Percentiles rank a stretch among this genome's conserved stretches.
phyloP scores from a whole-genome alignment of 2,888 invertebrate species.

The Stenodema calcarata region DNA sequence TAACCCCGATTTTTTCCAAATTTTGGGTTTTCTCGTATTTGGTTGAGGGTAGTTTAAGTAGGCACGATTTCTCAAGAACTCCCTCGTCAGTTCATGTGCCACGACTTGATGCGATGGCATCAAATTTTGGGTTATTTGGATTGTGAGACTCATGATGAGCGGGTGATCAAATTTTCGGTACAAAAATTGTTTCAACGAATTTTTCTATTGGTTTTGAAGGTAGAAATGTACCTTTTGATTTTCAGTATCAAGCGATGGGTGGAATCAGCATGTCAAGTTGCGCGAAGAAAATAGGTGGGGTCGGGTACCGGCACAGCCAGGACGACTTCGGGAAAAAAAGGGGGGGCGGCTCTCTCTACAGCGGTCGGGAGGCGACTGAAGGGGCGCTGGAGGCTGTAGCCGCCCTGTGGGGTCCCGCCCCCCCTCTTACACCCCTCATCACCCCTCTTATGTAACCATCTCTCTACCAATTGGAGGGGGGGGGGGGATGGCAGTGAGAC shows the following conservation, averaged over 20 bases:
- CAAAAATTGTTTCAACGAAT: too few species aligned
- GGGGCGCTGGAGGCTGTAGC: conserved; percentile 11
- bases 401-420: neutral
- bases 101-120: too few species aligned
- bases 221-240: neutral
- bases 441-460: too few species aligned
- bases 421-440: neutral
- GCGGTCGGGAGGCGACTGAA: conserved; percentile 33
- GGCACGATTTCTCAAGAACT: too few species aligned
- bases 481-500: neutral
- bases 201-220: too few species aligned
- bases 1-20: too few species aligned
- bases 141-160: too few species aligned
- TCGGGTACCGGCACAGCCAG: neutral
- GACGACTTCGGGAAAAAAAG: too few species aligned
- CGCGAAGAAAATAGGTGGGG: conserved; percentile 22
- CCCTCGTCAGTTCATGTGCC: too few species aligned
- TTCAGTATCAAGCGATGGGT: neutral
- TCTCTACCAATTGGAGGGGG: neutral
- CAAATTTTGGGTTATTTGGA: neutral
- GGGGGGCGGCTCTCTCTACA: neutral
- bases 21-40: too few species aligned
- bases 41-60: too few species aligned
- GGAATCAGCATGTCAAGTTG: conserved; percentile 20
- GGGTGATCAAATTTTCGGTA: neutral